Evolutionary conservation across 1,140 invertebrate species (phyloP).

Genomic region (Tenebrio molitor): DNA sequence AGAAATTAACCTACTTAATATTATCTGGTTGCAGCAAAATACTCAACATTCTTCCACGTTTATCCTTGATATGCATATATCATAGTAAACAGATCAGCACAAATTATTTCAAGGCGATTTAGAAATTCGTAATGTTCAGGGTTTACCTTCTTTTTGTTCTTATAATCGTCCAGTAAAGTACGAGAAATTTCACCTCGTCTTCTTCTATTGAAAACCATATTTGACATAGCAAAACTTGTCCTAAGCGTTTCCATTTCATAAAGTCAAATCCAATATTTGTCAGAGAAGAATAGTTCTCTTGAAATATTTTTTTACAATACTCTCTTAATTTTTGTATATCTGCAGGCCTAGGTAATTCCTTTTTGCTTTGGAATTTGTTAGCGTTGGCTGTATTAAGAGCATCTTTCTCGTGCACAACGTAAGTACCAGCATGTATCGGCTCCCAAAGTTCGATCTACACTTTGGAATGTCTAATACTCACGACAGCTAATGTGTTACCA

Average conservation of each 20-base stretch:
- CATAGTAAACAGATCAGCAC: not conserved
- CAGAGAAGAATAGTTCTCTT: not conserved
- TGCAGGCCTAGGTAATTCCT: not conserved
- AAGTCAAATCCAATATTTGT: not conserved
- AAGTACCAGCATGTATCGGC: no score
- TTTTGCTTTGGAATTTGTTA: not conserved
- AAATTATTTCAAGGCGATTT: not conserved
- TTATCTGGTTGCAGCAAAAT: not conserved
- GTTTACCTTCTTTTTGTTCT: no score
- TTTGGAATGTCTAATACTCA: no score
- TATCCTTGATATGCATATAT: not conserved
- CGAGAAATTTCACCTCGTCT: not conserved
- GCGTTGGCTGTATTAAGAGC: not conserved
- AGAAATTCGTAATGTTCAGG: not conserved
- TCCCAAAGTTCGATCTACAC: no score
- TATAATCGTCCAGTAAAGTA: not conserved
- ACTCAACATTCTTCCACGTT: not conserved
- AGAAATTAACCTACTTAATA: not conserved
- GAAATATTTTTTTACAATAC: not conserved
- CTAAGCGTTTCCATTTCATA: not conserved
- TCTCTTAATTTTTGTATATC: not conserved
- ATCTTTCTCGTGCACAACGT: no score
- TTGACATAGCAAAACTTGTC: not conserved
- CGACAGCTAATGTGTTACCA: no score
- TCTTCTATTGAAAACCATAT: not conserved